These are phyloP conservation scores for Aporophyla lueneburgensis DNA, from an alignment of 2,888 invertebrate species.

Conservation along the genomic window DNA sequence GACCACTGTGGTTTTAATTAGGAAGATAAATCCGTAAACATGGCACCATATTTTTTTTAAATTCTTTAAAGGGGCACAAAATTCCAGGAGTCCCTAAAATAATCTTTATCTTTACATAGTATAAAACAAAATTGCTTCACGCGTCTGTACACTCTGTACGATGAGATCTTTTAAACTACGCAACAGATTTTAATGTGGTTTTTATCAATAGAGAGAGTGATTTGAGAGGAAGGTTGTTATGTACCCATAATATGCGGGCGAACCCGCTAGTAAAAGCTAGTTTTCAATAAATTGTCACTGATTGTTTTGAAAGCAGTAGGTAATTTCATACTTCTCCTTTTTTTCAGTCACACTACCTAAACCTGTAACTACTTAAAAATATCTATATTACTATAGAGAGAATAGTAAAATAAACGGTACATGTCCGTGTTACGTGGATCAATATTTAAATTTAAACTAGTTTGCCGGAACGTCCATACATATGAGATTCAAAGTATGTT, in stretches of 20 bases:
- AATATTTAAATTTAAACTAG: constrained; percentile 72
- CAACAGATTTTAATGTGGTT: too few relatives aligned
- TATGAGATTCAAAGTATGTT: constrained; percentile 59
- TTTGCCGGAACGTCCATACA: constrained; percentile 67
- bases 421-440: constrained; percentile 69
- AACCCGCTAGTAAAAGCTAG: too few relatives aligned
- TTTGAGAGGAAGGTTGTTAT: too few relatives aligned
- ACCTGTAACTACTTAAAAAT: constrained; percentile 46
- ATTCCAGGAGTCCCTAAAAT: too few relatives aligned
- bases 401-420: constrained; percentile 68
- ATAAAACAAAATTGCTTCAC: too few relatives aligned
- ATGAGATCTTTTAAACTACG: too few relatives aligned
- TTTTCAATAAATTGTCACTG: background rate
- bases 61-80: too few relatives aligned
- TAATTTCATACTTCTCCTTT: background rate
- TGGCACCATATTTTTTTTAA: background rate
- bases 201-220: too few relatives aligned
- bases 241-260: too few relatives aligned
- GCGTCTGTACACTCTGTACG: too few relatives aligned
- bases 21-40: constrained; percentile 2
- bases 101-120: too few relatives aligned
- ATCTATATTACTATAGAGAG: constrained; percentile 51
- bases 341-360: background rate
- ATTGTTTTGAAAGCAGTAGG: background rate
- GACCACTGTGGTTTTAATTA: constrained; percentile 18